Evolutionary conservation across 2,888 invertebrate genomes (phyloP), one percentile per base, ranked within the genome.

Genomic region (Drosophila paucipuncta): DNA sequence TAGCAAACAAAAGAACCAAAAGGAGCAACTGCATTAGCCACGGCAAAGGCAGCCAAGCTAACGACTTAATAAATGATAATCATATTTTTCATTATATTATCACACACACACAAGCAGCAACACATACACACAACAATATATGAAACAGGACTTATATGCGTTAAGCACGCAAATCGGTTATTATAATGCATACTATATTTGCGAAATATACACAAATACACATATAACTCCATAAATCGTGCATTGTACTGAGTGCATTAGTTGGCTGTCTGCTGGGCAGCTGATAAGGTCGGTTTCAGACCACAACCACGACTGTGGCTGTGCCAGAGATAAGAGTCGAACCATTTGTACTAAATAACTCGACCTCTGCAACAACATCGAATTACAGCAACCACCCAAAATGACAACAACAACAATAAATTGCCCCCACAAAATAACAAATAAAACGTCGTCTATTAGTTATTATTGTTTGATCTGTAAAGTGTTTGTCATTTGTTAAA

Each of bases 401-500:
- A 81, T 66, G 64, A 67, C 13, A 90, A 77, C 53, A 52, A 18
- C 35, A 63, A 65, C 47, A 65, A 58, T 61, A 77, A 81, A 72
- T 25, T 77, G 53, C 37, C 31, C 31, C 59, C 58, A 52, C 64
- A 68, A 66, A 81, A 78, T 61, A 73, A 69, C 68, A 79, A 91
- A 90, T 81, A 86, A 82, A 75, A 64, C n/a, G 76, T 72, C n/a
- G 76, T 72, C 73, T 89, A 86, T 89, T 89, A 89, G 88, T 89
- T 84, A 89, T 89, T 89, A 77, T 77, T 87, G 90, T 90, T 87
- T 87, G 91, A 87, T 90, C 91, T 87, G 77, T 69, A 82, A 87
- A 87, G 83, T 88, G 91, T 77, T 88, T 85, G 88, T 78, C 91
- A 90, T 87, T 87, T 90, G 83, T 91, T 90, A 78, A 89, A 89